Conservation (phyloP, 2,113 vertebrate species). For the Silurus glanis region DNA sequence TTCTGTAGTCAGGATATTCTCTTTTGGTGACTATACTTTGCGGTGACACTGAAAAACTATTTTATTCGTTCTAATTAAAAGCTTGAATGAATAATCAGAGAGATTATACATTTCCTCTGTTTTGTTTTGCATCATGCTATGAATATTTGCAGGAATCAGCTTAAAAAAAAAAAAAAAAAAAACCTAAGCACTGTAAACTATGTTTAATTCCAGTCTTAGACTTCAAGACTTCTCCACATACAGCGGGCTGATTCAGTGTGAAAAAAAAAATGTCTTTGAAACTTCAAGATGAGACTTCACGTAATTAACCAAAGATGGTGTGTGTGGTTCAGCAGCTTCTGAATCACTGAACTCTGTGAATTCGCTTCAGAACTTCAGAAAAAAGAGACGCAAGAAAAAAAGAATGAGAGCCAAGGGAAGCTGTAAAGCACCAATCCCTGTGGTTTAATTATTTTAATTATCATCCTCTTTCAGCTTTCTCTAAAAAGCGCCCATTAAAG, state of each 20-base stretch:
- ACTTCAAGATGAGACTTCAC: slow-evolving; percentile 73
- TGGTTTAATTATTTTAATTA: slow-evolving; percentile 95
- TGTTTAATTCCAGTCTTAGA: slow-evolving; percentile 66
- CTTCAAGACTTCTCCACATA: slow-evolving; percentile 60
- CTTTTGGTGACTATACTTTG: slow-evolving; percentile 74
- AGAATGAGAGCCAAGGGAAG: slow-evolving; percentile 23
- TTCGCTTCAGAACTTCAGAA: slow-evolving; percentile 68
- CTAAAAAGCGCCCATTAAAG: slow-evolving; percentile 81
- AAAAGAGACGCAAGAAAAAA: slow-evolving; percentile 72
- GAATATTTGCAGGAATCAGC: slow-evolving; percentile 62
- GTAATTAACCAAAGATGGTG: slow-evolving; percentile 71
- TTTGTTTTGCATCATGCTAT: slow-evolving; percentile 63
- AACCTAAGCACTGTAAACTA: slow-evolving; percentile 61
- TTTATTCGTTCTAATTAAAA: slow-evolving; percentile 84
- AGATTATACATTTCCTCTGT: slow-evolving; percentile 60
- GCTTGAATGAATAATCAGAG: slow-evolving; percentile 81
- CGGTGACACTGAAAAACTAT: slow-evolving; percentile 76
- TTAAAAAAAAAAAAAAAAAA: slow-evolving; percentile 62
- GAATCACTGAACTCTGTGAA: slow-evolving; percentile 71
- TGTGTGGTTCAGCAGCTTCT: slow-evolving; percentile 63
- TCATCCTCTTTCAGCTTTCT: slow-evolving; percentile 81
- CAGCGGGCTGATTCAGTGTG: slow-evolving; percentile 59
- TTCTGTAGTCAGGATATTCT: neutral
- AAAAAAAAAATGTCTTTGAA: slow-evolving; percentile 60
- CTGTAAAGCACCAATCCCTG: slow-evolving; percentile 72